Percentiles rank a stretch among this genome's conserved stretches.
Conservation (phyloP, 2,888 invertebrate species). For the Eilema sororculum region DNA sequence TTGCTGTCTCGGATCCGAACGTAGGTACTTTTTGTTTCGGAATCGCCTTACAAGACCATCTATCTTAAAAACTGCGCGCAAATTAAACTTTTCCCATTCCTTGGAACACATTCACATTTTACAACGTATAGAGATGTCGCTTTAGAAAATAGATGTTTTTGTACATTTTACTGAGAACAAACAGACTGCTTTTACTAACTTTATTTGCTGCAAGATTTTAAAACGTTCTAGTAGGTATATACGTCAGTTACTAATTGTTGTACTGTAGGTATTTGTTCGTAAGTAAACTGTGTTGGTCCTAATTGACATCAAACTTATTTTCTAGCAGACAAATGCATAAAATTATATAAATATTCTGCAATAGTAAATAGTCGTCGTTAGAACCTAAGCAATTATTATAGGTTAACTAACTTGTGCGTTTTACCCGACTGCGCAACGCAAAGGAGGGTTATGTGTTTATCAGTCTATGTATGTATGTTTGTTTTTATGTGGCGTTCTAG, state of each 20-base stretch:
- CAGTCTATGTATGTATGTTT: no score
- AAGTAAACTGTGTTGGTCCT: no score
- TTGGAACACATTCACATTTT: conserved; percentile 26
- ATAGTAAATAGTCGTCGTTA: no score
- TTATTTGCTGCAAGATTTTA: background rate
- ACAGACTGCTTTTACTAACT: background rate
- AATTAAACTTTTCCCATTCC: conserved; percentile 41
- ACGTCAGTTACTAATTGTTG: background rate
- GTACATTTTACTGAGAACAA: background rate
- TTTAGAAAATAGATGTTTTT: background rate
- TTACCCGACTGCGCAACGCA: no score
- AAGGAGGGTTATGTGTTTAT: no score
- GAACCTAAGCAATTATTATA: no score
- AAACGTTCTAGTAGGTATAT: background rate
- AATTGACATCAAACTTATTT: no score
- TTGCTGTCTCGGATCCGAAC: conserved; percentile 34
- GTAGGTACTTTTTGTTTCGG: conserved; percentile 31
- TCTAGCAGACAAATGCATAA: no score
- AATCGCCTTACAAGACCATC: conserved; percentile 32
- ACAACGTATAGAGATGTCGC: conserved; percentile 12
- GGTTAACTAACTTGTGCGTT: no score
- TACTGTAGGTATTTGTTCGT: no score
- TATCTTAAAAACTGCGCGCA: conserved; percentile 30
- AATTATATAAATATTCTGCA: no score
- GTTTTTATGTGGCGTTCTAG: no score